phyloP scores from a whole-genome alignment of 2,797 vertebrate genomes.

The Geotrypetes seraphini region DNA sequence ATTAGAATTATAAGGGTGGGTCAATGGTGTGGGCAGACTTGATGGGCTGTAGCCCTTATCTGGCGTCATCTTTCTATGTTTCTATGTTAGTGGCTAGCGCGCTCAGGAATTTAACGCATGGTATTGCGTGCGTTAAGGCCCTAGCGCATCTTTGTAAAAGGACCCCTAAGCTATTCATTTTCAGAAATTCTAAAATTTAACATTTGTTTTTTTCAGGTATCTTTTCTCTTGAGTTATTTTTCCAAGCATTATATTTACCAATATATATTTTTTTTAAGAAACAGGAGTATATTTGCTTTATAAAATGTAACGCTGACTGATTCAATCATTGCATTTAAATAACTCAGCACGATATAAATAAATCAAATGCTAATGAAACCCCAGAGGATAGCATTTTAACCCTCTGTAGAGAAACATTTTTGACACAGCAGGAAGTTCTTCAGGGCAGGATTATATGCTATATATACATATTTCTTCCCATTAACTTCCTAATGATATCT shows the following conservation, averaged over 20 bases:
- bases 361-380: slow-evolving; percentile 17
- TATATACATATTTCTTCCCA: not conserved
- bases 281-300: not conserved
- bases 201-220: no score
- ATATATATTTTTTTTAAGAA: slow-evolving; percentile 10
- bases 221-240: not conserved
- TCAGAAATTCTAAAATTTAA: no score
- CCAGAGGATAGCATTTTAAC: not conserved
- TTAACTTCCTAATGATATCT: not conserved
- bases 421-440: slow-evolving; percentile 3
- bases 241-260: not conserved
- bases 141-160: no score
- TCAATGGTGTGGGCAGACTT: no score
- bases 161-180: no score
- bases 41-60: no score
- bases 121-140: no score
- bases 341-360: slow-evolving; percentile 10
- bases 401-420: slow-evolving; percentile 5
- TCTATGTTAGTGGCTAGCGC: no score
- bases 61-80: no score
- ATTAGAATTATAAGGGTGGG: no score
- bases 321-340: slow-evolving; percentile 13
- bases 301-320: slow-evolving; percentile 9
- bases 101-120: no score
- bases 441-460: not conserved